Percentiles rank a stretch among this genome's conserved stretches.
These are phyloP conservation scores for Lamellibrachia satsuma DNA, from an alignment of 2,888 invertebrate genomes.

Conservation along the genomic window DNA sequence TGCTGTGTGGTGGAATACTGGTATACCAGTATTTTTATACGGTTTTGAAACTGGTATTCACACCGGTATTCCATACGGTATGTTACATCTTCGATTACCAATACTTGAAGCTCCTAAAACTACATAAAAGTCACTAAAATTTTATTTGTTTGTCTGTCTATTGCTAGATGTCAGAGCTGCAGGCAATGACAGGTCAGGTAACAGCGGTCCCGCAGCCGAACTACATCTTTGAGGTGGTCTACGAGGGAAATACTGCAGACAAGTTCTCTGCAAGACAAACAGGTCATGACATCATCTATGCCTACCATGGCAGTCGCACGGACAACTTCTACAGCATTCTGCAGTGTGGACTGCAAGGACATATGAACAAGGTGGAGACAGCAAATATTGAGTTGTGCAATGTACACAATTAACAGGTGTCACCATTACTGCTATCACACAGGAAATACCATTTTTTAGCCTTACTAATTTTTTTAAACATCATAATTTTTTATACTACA, in stretches of 20 bases:
- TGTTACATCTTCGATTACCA: no score
- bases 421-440: no score
- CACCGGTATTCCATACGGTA: no score
- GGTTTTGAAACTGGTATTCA: no score
- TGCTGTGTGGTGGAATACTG: no score
- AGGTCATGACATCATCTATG: slow-evolving; percentile 57
- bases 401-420: no score
- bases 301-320: slow-evolving; percentile 82
- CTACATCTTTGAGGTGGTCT: slow-evolving; percentile 32
- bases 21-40: no score
- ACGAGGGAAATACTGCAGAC: neutral
- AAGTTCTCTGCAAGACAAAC: neutral
- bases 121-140: neutral
- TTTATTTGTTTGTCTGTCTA: slow-evolving; percentile 26
- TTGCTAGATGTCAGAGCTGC: slow-evolving; percentile 51
- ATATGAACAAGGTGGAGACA: slow-evolving; percentile 73
- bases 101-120: slow-evolving; percentile 8
- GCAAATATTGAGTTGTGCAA: neutral
- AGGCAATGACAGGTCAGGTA: slow-evolving; percentile 53
- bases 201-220: slow-evolving; percentile 46
- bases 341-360: slow-evolving; percentile 80
- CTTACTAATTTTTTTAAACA: no score
- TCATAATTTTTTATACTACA: no score
- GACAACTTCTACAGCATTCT: slow-evolving; percentile 85
- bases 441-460: no score